Conservation (phyloP, 2,797 vertebrate genomes). For the Rhinoraja longicauda region DNA sequence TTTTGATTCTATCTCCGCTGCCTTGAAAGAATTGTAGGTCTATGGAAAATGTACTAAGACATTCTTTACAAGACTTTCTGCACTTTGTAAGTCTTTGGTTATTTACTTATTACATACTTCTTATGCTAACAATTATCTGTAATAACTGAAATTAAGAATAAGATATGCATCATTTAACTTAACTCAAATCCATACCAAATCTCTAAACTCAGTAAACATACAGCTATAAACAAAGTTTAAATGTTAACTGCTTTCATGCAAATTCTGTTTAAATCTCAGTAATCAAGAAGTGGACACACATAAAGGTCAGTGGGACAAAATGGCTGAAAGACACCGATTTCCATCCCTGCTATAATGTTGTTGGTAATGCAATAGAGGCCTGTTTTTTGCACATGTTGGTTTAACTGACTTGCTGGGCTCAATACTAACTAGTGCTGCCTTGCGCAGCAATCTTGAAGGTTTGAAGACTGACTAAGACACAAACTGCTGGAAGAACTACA, state of each 20-base stretch:
- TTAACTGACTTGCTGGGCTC: not conserved
- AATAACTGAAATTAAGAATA: slow-evolving; percentile 37
- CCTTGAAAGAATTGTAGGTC: not conserved
- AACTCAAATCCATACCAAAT: slow-evolving; percentile 18
- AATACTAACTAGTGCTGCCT: not conserved
- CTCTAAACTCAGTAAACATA: slow-evolving; percentile 21
- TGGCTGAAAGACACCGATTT: not conserved
- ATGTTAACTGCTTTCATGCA: slow-evolving; percentile 6
- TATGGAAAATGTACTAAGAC: not conserved
- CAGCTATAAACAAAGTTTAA: slow-evolving; percentile 30
- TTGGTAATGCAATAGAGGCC: not conserved
- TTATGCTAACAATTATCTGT: slow-evolving; percentile 38
- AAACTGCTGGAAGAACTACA: no score
- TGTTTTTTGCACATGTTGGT: not conserved
- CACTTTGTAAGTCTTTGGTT: slow-evolving; percentile 28
- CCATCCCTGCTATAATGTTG: not conserved
- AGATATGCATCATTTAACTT: slow-evolving; percentile 36
- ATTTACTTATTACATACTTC: slow-evolving; percentile 38
- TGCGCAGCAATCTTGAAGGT: not conserved
- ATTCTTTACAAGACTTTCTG: slow-evolving; percentile 22
- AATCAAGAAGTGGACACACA: not conserved
- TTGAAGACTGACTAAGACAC: not conserved
- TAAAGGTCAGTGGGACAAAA: slow-evolving; percentile 25
- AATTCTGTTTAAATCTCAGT: not conserved
- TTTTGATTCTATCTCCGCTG: not conserved